Evolutionary conservation across 2,888 invertebrate species (phyloP), one percentile per base, ranked within the genome.

Genomic region (Galerucella nymphaeae): DNA sequence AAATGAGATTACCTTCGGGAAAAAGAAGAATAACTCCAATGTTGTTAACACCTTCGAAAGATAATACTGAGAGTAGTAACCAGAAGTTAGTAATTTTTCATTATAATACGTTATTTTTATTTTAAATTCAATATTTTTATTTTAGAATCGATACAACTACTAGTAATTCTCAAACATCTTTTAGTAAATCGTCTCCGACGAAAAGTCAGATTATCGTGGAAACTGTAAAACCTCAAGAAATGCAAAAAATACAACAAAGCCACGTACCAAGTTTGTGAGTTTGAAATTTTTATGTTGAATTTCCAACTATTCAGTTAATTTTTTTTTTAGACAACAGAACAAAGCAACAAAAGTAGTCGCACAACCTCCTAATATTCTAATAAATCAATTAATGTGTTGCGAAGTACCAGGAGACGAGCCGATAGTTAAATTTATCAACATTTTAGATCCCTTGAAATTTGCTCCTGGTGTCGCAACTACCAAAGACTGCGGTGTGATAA

Each of bases 11-110:
- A 4, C 94, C 96, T 1, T 98, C 98, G 87, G 99, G 99, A 45
- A 94, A 96, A 86, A 89, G 99, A 57, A 90, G 99, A 75, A 99
- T 99, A 78, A 99, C 98, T 9, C 99, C 99, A 0, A 96, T 99
- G 87, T 97, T 96, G 85, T 93, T 99, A 81, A 82, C 82, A 20
- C 75, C 82, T 9, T 80, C 80, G 30, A 78, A 79, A n/a, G 79
- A 75, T 65, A 65, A 64, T 66, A 61, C 14, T 18, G 57, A 10
- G 11, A 55, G 18, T 23, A 62, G 55, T 23, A 74, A 42, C 57
- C 61, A 68, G 23, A 66, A 74, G 74, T 77, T 70, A 74, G 75
- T 75, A 41, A 53, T 50, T 50, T 11, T 1, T n/a, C 1, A 16
- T 6, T n/a, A 9, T 16, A 16, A 18, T 3, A 6, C n/a, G 9